These are phyloP conservation scores for Dorcus hopei DNA, from an alignment of 2,888 invertebrate genomes.

Conservation along the genomic window DNA sequence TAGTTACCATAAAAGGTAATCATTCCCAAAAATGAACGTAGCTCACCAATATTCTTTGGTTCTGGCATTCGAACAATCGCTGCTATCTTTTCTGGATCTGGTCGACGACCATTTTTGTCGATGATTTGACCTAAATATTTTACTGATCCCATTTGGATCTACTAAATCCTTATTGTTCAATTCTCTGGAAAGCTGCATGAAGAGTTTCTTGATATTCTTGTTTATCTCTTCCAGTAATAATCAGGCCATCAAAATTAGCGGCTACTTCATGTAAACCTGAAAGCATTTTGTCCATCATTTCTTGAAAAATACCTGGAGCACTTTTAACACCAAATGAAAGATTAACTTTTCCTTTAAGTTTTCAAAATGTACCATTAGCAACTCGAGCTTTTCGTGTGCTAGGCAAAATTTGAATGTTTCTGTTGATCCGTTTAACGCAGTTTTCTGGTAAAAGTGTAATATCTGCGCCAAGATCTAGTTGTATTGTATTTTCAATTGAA, in stretches of 20 bases:
- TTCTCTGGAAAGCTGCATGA: too few relatives aligned
- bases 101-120: neutral
- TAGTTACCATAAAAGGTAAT: neutral
- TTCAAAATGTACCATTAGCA: too few relatives aligned
- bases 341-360: neutral
- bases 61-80: constrained; percentile 5
- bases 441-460: too few relatives aligned
- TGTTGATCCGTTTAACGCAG: too few relatives aligned
- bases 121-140: too few relatives aligned
- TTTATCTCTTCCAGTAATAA: neutral
- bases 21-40: neutral
- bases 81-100: constrained; percentile 8
- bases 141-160: too few relatives aligned
- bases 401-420: too few relatives aligned
- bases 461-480: too few relatives aligned
- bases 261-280: neutral
- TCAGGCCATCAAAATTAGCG: neutral
- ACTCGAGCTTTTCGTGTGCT: too few relatives aligned
- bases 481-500: too few relatives aligned
- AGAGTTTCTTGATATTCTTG: neutral
- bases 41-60: constrained; percentile 5
- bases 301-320: neutral
- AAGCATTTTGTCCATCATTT: neutral
- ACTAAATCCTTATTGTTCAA: too few relatives aligned
- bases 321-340: neutral